These are phyloP conservation scores for Phallusia fumigata DNA, from an alignment of 23 tunicate species.

Conservation along the genomic window DNA sequence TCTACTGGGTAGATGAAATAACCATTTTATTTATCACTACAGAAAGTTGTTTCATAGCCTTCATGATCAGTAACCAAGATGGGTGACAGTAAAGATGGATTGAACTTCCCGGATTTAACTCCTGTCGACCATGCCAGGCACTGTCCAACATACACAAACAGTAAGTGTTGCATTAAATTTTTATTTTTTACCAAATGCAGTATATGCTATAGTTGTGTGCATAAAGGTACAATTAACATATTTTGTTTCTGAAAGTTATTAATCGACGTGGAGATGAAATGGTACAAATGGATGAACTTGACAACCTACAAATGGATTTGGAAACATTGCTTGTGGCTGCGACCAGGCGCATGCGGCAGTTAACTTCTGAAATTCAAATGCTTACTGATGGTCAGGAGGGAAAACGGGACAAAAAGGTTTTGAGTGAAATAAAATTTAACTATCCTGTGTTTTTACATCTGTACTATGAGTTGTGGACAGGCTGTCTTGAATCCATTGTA, in stretches of 20 bases:
- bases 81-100: conserved; percentile 39
- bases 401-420: conserved; percentile 67
- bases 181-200: no score
- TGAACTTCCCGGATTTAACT: conserved; percentile 63
- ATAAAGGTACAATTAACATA: no score
- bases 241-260: conserved; percentile 24
- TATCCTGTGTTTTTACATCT: no score
- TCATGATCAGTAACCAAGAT: neutral
- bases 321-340: conserved; percentile 72
- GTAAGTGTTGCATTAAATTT: conserved; percentile 21
- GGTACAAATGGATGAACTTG: conserved; percentile 63
- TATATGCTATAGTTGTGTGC: no score
- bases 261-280: conserved; percentile 44
- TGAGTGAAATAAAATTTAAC: neutral
- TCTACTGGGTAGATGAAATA: neutral
- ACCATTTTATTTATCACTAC: neutral
- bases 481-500: no score
- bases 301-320: conserved; percentile 69
- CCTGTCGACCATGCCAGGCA: conserved; percentile 70
- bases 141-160: conserved; percentile 67
- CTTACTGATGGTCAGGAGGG: conserved; percentile 46
- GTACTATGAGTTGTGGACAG: no score
- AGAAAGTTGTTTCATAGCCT: neutral
- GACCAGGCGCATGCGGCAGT: conserved; percentile 61
- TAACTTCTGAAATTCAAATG: conserved; percentile 44